These are phyloP conservation scores for Caenorhabditis sp. DNA, from an alignment of 2,888 invertebrate species.

Conservation along the genomic window DNA sequence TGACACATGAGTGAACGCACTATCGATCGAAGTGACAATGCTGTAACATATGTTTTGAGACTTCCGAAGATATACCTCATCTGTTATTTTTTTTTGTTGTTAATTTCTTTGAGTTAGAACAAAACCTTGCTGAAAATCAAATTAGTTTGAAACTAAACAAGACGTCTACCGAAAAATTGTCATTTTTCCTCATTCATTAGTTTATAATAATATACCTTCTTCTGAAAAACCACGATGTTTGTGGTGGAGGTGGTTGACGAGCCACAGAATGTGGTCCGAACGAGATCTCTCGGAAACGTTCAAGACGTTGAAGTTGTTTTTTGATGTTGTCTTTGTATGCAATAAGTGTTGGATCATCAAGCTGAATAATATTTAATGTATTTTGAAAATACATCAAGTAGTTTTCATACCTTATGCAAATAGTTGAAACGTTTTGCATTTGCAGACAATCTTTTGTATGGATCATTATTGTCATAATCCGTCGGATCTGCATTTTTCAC, in stretches of 20 bases:
- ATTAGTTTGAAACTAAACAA: neutral
- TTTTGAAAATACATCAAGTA: neutral
- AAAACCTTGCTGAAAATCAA: slow-evolving; percentile 17
- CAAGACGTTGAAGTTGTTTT: slow-evolving; percentile 63
- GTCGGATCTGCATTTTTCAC: slow-evolving; percentile 33
- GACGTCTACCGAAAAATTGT: neutral
- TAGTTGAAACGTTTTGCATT: slow-evolving; percentile 65
- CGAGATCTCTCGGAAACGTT: slow-evolving; percentile 64
- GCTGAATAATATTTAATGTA: slow-evolving; percentile 44
- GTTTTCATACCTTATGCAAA: slow-evolving; percentile 61
- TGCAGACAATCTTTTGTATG: slow-evolving; percentile 61
- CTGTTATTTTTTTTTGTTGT: neutral
- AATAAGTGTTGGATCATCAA: slow-evolving; percentile 66
- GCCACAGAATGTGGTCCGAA: slow-evolving; percentile 69
- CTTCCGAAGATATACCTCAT: too few species aligned
- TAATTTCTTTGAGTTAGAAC: slow-evolving; percentile 7
- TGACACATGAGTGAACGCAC: too few species aligned
- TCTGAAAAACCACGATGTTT: slow-evolving; percentile 68
- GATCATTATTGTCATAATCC: slow-evolving; percentile 36
- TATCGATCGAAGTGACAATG: neutral
- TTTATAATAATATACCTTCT: slow-evolving; percentile 51
- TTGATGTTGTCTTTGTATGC: slow-evolving; percentile 66
- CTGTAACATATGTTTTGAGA: neutral
- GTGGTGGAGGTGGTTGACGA: slow-evolving; percentile 62
- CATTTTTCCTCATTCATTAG: neutral